Evolutionary conservation across 2,113 vertebrate species (phyloP).

Genomic region (Seriola quinqueradiata): DNA sequence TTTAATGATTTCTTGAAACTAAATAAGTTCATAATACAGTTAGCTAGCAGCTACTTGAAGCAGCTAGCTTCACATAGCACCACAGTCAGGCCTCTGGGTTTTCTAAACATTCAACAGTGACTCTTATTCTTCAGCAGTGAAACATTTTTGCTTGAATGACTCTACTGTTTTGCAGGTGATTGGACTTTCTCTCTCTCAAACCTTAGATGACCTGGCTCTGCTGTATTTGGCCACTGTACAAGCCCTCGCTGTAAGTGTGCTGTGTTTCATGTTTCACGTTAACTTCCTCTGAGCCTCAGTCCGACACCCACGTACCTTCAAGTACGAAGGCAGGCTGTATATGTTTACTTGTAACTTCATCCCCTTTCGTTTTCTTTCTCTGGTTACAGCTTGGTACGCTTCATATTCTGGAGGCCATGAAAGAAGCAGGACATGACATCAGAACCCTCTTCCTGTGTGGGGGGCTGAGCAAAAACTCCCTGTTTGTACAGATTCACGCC

Average conservation of each 20-base stretch:
- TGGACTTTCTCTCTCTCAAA: conserved; percentile 90
- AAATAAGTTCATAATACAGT: background rate
- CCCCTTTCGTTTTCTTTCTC: background rate
- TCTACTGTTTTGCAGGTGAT: conserved; percentile 85
- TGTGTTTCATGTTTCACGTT: conserved; percentile 10
- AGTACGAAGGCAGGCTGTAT: background rate
- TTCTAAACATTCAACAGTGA: background rate
- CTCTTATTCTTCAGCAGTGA: background rate
- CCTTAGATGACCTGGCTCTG: conserved; percentile 92
- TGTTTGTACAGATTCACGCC: conserved; percentile 94
- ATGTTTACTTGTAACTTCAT: background rate
- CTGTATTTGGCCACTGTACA: conserved; percentile 95
- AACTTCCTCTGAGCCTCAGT: conserved; percentile 11
- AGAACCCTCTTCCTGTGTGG: conserved; percentile 93
- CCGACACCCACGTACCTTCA: background rate
- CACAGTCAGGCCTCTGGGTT: background rate
- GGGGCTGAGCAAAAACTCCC: conserved; percentile 95
- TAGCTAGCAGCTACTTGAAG: background rate
- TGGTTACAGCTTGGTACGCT: conserved; percentile 91
- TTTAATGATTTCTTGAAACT: background rate
- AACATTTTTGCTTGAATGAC: background rate
- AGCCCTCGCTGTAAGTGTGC: conserved; percentile 91
- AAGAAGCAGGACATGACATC: conserved; percentile 89
- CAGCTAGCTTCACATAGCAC: background rate
- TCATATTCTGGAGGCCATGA: conserved; percentile 93